phyloP scores from a whole-genome alignment of 1,140 invertebrate genomes.

The Pectinophora gossypiella region DNA sequence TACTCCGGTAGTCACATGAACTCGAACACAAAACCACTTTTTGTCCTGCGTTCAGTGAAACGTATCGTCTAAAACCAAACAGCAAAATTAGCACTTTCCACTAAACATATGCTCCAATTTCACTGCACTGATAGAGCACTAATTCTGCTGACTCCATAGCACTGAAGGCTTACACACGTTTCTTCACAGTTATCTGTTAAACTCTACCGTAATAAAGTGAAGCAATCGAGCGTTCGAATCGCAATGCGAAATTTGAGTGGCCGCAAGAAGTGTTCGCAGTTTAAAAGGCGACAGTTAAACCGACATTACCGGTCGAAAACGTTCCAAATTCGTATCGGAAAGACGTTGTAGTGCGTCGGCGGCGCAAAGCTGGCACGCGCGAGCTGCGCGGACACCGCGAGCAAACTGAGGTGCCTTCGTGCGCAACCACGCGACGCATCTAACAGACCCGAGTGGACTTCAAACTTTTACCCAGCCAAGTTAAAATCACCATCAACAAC shows the following conservation, averaged over 20 bases:
- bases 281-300: slow-evolving; percentile 59
- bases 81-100: slow-evolving; percentile 56
- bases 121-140: slow-evolving; percentile 59
- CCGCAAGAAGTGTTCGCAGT: slow-evolving; percentile 37
- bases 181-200: slow-evolving; percentile 68
- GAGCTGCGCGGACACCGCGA: slow-evolving; percentile 66
- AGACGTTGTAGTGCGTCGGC: slow-evolving; percentile 23
- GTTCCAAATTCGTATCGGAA: slow-evolving; percentile 62
- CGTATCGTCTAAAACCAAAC: slow-evolving; percentile 39
- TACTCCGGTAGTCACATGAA: slow-evolving; percentile 44
- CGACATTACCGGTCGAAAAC: slow-evolving; percentile 61
- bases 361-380: slow-evolving; percentile 42
- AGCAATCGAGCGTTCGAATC: slow-evolving; percentile 55
- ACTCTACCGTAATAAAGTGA: slow-evolving; percentile 55
- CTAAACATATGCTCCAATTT: slow-evolving; percentile 45
- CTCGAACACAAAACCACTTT: slow-evolving; percentile 48
- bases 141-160: slow-evolving; percentile 50
- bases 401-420: slow-evolving; percentile 62
- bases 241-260: slow-evolving; percentile 60
- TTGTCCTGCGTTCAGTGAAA: slow-evolving; percentile 48
- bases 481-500: slow-evolving; percentile 25
- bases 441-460: slow-evolving; percentile 56
- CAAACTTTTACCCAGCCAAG: slow-evolving; percentile 63
- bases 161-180: slow-evolving; percentile 62
- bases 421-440: slow-evolving; percentile 58